phyloP scores from a whole-genome alignment of 2,888 invertebrate genomes.

The Watsonalla cultraria region DNA sequence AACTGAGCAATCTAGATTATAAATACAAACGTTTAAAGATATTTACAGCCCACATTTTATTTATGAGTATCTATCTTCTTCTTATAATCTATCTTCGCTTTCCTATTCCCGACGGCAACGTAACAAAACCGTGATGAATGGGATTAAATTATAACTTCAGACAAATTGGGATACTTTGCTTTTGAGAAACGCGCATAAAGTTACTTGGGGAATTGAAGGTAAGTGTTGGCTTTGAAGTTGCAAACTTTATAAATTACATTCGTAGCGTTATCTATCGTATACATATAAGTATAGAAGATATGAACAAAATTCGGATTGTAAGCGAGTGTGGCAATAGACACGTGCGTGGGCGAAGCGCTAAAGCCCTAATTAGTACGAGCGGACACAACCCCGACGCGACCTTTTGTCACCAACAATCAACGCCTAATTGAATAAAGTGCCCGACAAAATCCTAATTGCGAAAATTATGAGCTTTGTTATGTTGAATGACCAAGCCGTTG shows the following conservation, averaged over 20 bases:
- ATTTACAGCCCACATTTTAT: neutral
- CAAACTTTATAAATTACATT: neutral
- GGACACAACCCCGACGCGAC: conserved; percentile 68
- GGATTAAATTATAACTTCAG: neutral
- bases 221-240: neutral
- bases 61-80: neutral
- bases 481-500: neutral
- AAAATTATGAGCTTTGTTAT: conserved; percentile 41
- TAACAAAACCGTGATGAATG: neutral
- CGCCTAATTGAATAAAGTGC: conserved; percentile 69
- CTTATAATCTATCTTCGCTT: too few relatives aligned
- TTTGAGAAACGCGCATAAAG: neutral
- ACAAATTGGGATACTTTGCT: neutral
- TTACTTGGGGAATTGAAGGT: neutral
- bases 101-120: neutral
- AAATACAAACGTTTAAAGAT: neutral
- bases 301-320: conserved; percentile 28
- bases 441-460: conserved; percentile 55
- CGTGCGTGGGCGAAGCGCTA: conserved; percentile 64
- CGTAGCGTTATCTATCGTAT: neutral
- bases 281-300: conserved; percentile 19
- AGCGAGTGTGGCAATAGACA: conserved; percentile 37
- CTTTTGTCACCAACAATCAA: conserved; percentile 68
- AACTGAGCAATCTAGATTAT: neutral
- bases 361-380: conserved; percentile 63